Conservation (phyloP, 2,888 invertebrate species). For the Plagiodera versicolora region DNA sequence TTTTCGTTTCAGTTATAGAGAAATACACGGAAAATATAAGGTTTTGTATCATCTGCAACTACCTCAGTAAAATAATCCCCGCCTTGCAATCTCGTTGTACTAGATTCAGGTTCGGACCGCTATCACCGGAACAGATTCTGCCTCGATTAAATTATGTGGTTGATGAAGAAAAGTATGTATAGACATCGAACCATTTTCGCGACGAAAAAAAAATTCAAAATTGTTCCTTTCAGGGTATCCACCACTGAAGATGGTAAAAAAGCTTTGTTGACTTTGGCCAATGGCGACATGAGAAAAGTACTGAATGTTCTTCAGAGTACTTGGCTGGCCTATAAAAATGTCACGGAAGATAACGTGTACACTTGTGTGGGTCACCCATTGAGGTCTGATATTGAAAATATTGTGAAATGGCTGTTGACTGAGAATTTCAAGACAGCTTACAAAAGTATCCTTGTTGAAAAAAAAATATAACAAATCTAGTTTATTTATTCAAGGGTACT, state of each 20-base stretch:
- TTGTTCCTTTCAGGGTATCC: constrained; percentile 73
- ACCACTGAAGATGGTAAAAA: constrained; percentile 86
- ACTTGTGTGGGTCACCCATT: constrained; percentile 96
- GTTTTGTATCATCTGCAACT: constrained; percentile 99
- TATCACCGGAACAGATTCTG: constrained; percentile 81
- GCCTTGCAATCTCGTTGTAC: constrained; percentile 98
- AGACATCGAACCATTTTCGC: too few relatives aligned
- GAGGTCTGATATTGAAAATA: constrained; percentile 82
- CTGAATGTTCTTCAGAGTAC: constrained; percentile 96
- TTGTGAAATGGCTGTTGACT: constrained; percentile 84
- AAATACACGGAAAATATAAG: constrained; percentile 98
- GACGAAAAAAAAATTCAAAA: too few relatives aligned
- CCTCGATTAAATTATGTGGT: constrained; percentile 87
- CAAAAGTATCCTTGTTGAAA: constrained; percentile 63
- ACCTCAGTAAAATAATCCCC: constrained; percentile 97
- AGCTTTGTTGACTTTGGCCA: constrained; percentile 85
- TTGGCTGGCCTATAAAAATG: constrained; percentile 85
- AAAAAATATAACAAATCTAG: neutral
- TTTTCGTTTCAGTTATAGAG: constrained; percentile 81
- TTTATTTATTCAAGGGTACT: too few relatives aligned
- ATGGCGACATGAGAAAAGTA: constrained; percentile 98
- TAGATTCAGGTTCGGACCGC: constrained; percentile 91
- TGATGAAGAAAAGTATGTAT: constrained; percentile 73
- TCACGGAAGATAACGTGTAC: constrained; percentile 91
- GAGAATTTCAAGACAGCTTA: constrained; percentile 75